Evolutionary conservation across 2,113 vertebrate species (phyloP), one percentile per base, ranked within the genome.

Genomic region (Eleginops maclovinus): DNA sequence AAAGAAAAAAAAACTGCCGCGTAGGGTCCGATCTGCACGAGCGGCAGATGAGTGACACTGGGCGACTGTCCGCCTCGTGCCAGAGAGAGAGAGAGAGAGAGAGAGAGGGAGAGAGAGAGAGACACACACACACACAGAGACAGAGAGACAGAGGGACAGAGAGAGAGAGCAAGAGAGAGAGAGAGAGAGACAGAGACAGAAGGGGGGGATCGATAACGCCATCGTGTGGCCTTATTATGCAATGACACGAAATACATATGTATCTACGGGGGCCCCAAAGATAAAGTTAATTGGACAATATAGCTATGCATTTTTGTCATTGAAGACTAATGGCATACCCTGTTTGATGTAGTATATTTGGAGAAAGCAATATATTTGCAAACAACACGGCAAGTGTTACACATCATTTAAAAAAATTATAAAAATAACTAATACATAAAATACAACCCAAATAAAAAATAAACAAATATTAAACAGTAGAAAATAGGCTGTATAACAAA

Each of bases 11-110:
- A 11, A 36, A 36, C 21, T 9, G 65, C 56, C 16, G 43, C 60
- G 24, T 44, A 40, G 31, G 49, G 15, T 65, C 55, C 16, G 59
- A 58, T 41, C 8, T 12, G 75, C 66, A 56, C 51, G 17, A 76
- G 75, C 77, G 49, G 60, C 22, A 22, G 53, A 73, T 75, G 64
- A 81, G 61, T 81, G 87, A 86, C 78, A 86, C 43, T 5, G 44
- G 14, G 22, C 63, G 50, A 73, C 66, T 64, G 61, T 21, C 60
- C 19, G 72, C 61, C 72, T 69, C 56, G 55, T 62, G 78, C 73
- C 69, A 70, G 17, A 10, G 72, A 67, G 56, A 24, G 5, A 22
- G 26, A 66, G 69, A 49, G 15, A 40, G 55, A 31, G 41, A 31
- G 50, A 26, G 66, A 49, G 36, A 46, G 21, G 43, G 13, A 59